Base-by-base conservation (phyloP, 2,888 invertebrate species). In the Drosophila percnosoma region DNA sequence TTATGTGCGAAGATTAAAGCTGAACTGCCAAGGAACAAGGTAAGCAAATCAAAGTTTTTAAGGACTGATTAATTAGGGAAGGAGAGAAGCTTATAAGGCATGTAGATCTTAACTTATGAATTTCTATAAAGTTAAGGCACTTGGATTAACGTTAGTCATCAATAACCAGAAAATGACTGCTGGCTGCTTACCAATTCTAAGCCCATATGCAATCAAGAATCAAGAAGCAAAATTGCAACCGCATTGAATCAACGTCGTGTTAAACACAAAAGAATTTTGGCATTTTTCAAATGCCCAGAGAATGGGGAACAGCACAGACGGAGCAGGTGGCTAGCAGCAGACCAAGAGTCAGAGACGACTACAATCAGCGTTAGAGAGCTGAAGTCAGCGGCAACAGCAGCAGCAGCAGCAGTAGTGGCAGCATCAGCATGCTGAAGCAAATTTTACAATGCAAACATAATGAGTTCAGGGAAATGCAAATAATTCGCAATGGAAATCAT, bases 401-500 rank as follows among this genome's bases (percentile, higher is more conserved):
- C 68, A 24, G 40, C 40, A 36, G 18, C 36, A 42, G 60, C 21
- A 24, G 36, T 31, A 24, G 42, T 36, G 27, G 38, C 48, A 34
- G 71, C 69, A 27, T 21, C 70, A 51, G 66, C 69, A 27, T 21
- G 42, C 21, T 13, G 21, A 15, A 24, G 45, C 45, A 68, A 83
- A 70, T 76, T 83, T 61, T 79, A 83, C 85, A 83, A 83, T 82
- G 84, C 81, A 83, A 75, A 81, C 76, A 77, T 86, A 85, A 85
- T 85, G 86, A 85, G 86, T 86, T 83, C 62, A 79, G 84, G 84
- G 86, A 83, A 81, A 85, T 85, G 84, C 83, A 81, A 82, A 83
- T 81, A 85, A 85, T 71, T 85, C 84, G 79, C 84, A 65, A 79
- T 83, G 84, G 85, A 83, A 83, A 84, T 84, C 85, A 85, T 82